phyloP scores from a whole-genome alignment of 2,888 invertebrate genomes.

The Philereme vetulata region DNA sequence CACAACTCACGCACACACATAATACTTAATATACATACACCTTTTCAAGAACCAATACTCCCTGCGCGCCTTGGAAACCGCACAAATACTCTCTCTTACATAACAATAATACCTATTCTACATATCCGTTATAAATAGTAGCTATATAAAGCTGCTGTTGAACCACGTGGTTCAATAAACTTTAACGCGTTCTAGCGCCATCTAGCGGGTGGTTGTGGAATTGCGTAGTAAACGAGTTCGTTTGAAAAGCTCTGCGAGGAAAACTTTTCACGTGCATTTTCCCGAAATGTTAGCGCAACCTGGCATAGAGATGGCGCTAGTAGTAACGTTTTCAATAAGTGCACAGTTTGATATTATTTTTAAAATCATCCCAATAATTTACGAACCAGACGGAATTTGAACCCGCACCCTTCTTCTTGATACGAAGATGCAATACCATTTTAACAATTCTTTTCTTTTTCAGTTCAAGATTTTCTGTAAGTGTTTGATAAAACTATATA shows the following conservation, averaged over 20 bases:
- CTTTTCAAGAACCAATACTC: constrained; percentile 64
- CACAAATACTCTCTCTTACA: constrained; percentile 79
- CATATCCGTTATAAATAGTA: constrained; percentile 63
- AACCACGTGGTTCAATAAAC: constrained; percentile 79
- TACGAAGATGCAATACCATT: too few species aligned
- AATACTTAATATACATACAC: constrained; percentile 69
- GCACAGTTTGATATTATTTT: too few species aligned
- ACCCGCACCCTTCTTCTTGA: too few species aligned
- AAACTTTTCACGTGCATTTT: constrained; percentile 21
- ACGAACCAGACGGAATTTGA: too few species aligned
- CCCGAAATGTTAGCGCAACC: constrained; percentile 21
- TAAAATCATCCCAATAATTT: too few species aligned
- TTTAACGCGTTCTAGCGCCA: constrained; percentile 60
- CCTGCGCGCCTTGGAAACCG: constrained; percentile 69
- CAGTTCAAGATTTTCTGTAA: too few species aligned
- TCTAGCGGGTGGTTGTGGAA: constrained; percentile 66
- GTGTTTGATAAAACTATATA: too few species aligned
- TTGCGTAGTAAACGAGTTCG: constrained; percentile 42
- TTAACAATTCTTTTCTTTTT: too few species aligned
- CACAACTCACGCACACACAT: constrained; percentile 64
- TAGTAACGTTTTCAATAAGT: constrained; percentile 32
- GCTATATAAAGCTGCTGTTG: constrained; percentile 19
- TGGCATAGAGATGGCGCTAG: constrained; percentile 62
- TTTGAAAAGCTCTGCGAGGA: constrained; percentile 15
- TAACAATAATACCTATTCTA: constrained; percentile 78